Base-by-base conservation (phyloP, 2,113 vertebrate species). In the Ciconia stormi region DNA sequence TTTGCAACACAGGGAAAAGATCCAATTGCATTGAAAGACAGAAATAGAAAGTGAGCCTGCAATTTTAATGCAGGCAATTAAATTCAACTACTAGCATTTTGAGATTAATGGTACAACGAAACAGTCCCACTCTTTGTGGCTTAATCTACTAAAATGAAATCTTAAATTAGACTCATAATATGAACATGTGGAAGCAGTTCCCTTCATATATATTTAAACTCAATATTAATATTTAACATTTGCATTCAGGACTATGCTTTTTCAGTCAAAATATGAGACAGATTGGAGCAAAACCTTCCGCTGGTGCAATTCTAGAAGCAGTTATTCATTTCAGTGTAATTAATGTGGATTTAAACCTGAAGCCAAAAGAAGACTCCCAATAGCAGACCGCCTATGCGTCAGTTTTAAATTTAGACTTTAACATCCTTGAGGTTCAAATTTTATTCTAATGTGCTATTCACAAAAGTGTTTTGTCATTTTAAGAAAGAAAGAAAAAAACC, bases 191-290 rank as follows among this genome's bases (percentile, higher is more conserved):
- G 38, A 82, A 93, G 73, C 42, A 55, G 23, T 71, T 93, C 8
- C 9, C 25, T 77, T 94, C 86, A 63, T 91, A 47, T 93, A 95
- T 84, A 93, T 94, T 96, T 95, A 91, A 96, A 93, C 62, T 74
- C n/a, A 89, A 16, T 82, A 96, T 87, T 95, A 91, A 94, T 97
- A 95, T 91, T 96, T 94, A 89, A 89, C 13, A 59, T 66, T 72
- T 92, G 83, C 1, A 74, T 81, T 88, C 67, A 52, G 10, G 46
- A 40, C 49, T 86, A 56, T 72, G 30, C 49, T 90, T 96, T 95
- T 95, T 92, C 46, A 66, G 71, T 91, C 80, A 89, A 96, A 92
- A 96, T 95, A 84, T 42, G 46, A 84, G 22, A 82, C 79, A 69
- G 53, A 87, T 30, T 50, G 9, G 42, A 87, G 29, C 3, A 87